Conservation (phyloP, 2,888 invertebrate species). For the Pocota personata region DNA sequence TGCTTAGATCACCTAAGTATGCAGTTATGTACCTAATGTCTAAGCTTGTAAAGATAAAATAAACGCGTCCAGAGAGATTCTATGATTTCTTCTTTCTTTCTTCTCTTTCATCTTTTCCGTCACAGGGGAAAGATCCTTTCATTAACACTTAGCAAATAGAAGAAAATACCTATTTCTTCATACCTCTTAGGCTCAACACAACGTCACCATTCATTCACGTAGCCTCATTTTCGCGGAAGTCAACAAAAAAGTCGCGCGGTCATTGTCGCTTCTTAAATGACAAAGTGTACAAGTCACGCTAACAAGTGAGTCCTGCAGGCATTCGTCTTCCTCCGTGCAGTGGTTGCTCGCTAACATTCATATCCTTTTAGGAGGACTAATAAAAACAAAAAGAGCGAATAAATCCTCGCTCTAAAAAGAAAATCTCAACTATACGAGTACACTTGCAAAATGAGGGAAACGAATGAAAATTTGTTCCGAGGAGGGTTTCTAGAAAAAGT, state of each 20-base stretch:
- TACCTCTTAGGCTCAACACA: conserved; percentile 17
- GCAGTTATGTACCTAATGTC: too few relatives aligned
- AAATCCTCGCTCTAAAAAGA: conserved; percentile 56
- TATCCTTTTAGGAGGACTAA: conserved; percentile 71
- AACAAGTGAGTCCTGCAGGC: conserved; percentile 72
- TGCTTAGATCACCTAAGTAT: too few relatives aligned
- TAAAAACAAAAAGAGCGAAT: conserved; percentile 63
- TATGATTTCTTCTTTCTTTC: too few relatives aligned
- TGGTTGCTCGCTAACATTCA: conserved; percentile 64
- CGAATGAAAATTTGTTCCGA: conserved; percentile 67
- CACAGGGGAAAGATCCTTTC: neutral
- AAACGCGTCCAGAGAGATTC: too few relatives aligned
- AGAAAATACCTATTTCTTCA: neutral
- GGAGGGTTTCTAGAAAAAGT: conserved; percentile 41
- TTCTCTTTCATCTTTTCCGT: too few relatives aligned
- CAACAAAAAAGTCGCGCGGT: conserved; percentile 67
- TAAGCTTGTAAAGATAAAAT: too few relatives aligned
- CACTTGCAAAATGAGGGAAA: conserved; percentile 35
- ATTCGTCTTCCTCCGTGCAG: conserved; percentile 53
- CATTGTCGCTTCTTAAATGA: conserved; percentile 69
- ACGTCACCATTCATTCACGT: conserved; percentile 31
- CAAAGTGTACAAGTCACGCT: conserved; percentile 72
- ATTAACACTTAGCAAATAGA: conserved; percentile 18
- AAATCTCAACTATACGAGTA: conserved; percentile 31
- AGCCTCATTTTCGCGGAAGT: conserved; percentile 56